Evolutionary conservation across 2,888 invertebrate genomes (phyloP).

Genomic region (Apomyelois bistriatella): DNA sequence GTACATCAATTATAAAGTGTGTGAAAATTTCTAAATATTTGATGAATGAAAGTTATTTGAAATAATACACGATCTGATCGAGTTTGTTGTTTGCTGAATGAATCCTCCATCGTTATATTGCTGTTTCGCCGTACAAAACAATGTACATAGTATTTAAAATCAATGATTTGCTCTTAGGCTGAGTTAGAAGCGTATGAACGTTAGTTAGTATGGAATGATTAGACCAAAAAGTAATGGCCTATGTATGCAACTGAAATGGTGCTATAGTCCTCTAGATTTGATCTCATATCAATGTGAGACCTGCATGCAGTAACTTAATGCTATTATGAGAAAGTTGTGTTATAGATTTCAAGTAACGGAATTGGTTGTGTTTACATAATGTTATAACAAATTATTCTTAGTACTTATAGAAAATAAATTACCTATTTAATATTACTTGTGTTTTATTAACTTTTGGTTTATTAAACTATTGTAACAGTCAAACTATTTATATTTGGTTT

Average conservation of each 20-base stretch:
- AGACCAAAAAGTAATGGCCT: slow-evolving; percentile 77
- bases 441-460: slow-evolving; percentile 20
- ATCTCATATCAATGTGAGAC: slow-evolving; percentile 75
- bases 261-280: slow-evolving; percentile 74
- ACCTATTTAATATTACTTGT: slow-evolving; percentile 45
- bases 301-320: slow-evolving; percentile 48
- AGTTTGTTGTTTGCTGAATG: no score
- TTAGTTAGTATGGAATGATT: slow-evolving; percentile 36
- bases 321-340: slow-evolving; percentile 39
- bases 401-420: slow-evolving; percentile 74
- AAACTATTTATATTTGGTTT: no score
- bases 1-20: no score
- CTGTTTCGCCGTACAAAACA: slow-evolving; percentile 1
- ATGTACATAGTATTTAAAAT: neutral
- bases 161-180: slow-evolving; percentile 19
- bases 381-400: slow-evolving; percentile 67
- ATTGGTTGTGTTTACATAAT: slow-evolving; percentile 72
- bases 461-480: no score
- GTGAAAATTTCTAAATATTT: no score
- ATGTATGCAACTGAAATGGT: slow-evolving; percentile 75
- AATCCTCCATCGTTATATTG: neutral
- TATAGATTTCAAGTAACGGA: slow-evolving; percentile 52
- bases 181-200: slow-evolving; percentile 20
- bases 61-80: no score
- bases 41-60: no score